phyloP scores from a whole-genome alignment of 2,113 vertebrate species.

The Carollia perspicillata region DNA sequence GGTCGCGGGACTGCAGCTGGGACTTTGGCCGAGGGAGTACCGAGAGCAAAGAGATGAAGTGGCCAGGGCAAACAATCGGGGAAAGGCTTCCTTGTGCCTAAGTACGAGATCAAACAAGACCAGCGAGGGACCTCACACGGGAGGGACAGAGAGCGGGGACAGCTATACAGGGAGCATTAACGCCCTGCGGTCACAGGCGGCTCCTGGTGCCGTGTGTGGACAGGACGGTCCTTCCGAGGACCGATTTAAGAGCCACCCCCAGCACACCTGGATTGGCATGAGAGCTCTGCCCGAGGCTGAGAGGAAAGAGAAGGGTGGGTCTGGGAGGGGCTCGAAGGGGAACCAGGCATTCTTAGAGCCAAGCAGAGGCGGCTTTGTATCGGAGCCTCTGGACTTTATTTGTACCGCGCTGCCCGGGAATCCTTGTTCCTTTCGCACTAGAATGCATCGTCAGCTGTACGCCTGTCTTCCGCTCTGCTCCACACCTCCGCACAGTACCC shows the following conservation, averaged over 20 bases:
- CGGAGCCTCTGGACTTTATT: not conserved
- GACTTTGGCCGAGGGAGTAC: not conserved
- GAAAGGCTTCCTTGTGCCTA: not conserved
- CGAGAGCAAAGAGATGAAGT: not conserved
- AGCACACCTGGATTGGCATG: not conserved
- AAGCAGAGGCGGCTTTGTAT: not conserved
- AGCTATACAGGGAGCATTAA: not conserved
- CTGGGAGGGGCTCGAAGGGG: not conserved
- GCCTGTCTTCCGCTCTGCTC: not conserved
- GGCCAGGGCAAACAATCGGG: not conserved
- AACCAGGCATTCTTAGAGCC: not conserved
- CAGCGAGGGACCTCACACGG: not conserved
- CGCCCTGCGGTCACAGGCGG: not conserved
- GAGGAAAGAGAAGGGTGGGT: not conserved
- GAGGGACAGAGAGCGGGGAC: not conserved
- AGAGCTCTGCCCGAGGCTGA: not conserved
- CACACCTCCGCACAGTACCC: not conserved
- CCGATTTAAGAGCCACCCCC: not conserved
- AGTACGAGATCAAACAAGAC: not conserved
- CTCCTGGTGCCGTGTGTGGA: not conserved
- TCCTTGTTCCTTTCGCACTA: not conserved
- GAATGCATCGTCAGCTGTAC: not conserved
- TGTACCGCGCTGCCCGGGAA: not conserved
- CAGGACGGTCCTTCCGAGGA: not conserved
- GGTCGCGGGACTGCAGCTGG: not conserved